These are phyloP conservation scores for Euphonia xanthogaster DNA, from an alignment of 2,797 vertebrate species.

Conservation along the genomic window DNA sequence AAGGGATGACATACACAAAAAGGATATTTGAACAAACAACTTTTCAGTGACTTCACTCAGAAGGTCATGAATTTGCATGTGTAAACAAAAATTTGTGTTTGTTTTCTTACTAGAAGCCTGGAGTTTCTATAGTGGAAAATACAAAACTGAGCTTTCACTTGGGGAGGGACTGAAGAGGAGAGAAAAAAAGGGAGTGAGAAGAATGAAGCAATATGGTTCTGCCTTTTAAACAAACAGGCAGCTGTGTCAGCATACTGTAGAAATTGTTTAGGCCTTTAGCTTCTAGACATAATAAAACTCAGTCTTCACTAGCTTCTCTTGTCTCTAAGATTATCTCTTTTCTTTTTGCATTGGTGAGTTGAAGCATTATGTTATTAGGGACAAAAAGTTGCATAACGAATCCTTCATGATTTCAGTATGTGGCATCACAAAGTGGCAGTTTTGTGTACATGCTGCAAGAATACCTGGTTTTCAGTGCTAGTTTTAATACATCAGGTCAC, in stretches of 20 bases:
- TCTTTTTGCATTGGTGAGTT: neutral
- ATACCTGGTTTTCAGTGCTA: neutral
- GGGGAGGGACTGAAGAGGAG: neutral
- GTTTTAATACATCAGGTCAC: neutral
- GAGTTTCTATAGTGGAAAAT: neutral
- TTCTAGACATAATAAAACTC: neutral
- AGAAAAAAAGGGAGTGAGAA: neutral
- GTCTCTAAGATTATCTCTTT: neutral
- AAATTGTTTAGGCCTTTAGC: neutral
- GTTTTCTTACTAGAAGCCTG: neutral
- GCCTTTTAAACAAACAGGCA: neutral
- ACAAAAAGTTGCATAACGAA: neutral
- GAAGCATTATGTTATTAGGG: neutral
- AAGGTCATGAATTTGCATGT: neutral
- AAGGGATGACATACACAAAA: neutral
- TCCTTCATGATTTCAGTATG: neutral
- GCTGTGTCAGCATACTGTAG: rapidly evolving
- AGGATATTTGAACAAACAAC: neutral
- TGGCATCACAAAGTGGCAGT: neutral
- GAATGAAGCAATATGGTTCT: neutral
- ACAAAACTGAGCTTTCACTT: neutral
- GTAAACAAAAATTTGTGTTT: neutral
- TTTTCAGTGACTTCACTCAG: neutral
- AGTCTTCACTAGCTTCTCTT: neutral
- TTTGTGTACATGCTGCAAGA: neutral